Evolutionary conservation across 2,113 vertebrate species (phyloP), one percentile per base, ranked within the genome.

Genomic region (Procapra przewalskii): DNA sequence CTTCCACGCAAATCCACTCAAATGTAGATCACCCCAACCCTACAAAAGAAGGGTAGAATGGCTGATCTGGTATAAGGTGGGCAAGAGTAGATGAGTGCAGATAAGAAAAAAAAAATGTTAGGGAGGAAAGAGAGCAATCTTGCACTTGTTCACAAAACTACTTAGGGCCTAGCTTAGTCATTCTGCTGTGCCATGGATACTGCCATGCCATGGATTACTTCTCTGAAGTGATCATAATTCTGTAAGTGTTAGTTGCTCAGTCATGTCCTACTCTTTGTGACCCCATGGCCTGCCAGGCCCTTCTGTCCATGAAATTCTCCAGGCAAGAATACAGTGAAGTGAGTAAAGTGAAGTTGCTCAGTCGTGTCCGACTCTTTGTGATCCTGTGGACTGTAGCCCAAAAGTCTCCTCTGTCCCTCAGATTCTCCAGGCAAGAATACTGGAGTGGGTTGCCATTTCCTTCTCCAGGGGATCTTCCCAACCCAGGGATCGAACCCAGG

Each of bases 41-140:
- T 77, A 25, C 27, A 48, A 52, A 90, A 50, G n/a, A 93, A 90
- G 9, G 19, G 16, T 36, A 75, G 36, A 36, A 75, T 36, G 15
- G 1, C 21, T 84, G 8, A 45, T 16, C 8, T 75, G 36, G 8
- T 31, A 54, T 16, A 75, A 86, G 54, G 29, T 59, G 7, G 14
- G 3, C 0, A 0, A 36, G 1, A 12, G 7, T 23, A 50, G 27
- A 3, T 62, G 27, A 55, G 11, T 29, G 40, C 40, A 16, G 17
- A 64, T 92, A 14, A 87, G 33, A 43, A 52, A 43, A 52, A 31
- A 36, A 40, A n/a, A 50, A 14, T 14, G 10, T 43, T 43, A 64
- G 3, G 3, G 13, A 75, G 21, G 6, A 36, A 11, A 33, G 33
- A 5, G 16, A 88, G 27, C 40, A 43, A 67, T 7, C 7, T 88